Base-by-base conservation (phyloP, 2,113 vertebrate genomes). In the Furnarius figulus region DNA sequence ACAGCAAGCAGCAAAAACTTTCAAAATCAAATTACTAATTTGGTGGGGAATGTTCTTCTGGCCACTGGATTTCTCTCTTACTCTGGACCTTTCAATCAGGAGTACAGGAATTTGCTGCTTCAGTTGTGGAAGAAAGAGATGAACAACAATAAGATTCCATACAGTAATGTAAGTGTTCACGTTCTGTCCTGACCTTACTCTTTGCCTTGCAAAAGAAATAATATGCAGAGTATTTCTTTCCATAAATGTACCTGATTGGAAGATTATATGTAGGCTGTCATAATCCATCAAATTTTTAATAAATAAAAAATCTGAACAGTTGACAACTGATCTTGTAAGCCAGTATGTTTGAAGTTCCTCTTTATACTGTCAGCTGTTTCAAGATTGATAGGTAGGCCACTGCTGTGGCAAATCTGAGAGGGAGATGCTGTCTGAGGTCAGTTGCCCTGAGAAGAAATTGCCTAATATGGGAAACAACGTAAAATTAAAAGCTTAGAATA, bases 31-130 rank as follows among this genome's bases (percentile, higher is more conserved):
- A 98, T 98, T 81, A 76, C 58, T 40, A 80, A 98, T 81, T 95
- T 99, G 91, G 98, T 99, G 8, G 98, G 98, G 11, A 98, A 99
- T 79, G 98, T 99, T 56, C 97, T 99, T 55, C 94, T 99, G 89
- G 97, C 98, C 37, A 98, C 98, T 4, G 98, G 98, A 90, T 99
- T 99, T 97, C 98, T 99, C 50, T 99, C 98, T 40, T 99, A 99
- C 4, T 97, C 98, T 61, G 98, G 98, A 10, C 98, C 98, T 68
- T 99, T 99, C 80, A 99, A 99, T 97, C 98, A 99, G 94, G 98
- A 99, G 84, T 99, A 98, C 86, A 98, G 98, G 52, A 97, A 97
- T 95, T 92, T 98, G 58, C 96, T 99, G 52, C 96, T 98, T 44
- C 94, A 97, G 2, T 83, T 97, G 83, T 99, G 98, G 98, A 98